Conservation (phyloP, 2,113 vertebrate species). For the Chaetorhynchus papuensis region DNA sequence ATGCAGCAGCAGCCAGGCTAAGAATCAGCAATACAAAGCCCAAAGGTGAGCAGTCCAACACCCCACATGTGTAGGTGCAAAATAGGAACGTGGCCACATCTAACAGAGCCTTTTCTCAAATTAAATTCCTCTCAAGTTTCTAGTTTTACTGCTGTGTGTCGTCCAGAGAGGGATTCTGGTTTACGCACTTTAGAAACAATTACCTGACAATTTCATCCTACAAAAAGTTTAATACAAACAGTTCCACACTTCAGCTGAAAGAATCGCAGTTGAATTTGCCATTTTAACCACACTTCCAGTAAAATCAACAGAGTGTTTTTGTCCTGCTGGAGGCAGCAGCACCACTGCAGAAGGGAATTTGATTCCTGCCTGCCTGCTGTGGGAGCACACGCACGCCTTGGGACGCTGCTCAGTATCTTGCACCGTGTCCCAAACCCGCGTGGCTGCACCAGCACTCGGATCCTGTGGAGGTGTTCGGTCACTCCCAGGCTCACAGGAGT, state of each 20-base stretch:
- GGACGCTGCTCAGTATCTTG: constrained; percentile 4
- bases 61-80: constrained; percentile 27
- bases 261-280: not conserved
- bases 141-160: not conserved
- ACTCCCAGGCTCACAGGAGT: not conserved
- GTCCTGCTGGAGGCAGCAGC: not conserved
- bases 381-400: accelerated
- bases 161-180: not conserved
- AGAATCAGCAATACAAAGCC: not conserved
- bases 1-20: not conserved
- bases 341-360: not conserved
- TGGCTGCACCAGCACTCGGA: not conserved
- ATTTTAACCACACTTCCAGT: not conserved
- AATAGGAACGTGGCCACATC: not conserved
- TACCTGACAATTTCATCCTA: not conserved
- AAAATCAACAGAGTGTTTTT: not conserved
- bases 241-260: not conserved
- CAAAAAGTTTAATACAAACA: not conserved
- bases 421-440: not conserved
- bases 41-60: not conserved
- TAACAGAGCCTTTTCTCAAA: not conserved
- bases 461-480: not conserved
- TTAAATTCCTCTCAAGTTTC: not conserved
- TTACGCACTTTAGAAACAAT: not conserved
- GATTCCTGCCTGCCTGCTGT: not conserved